Evolutionary conservation across 2,888 invertebrate genomes (phyloP).

Genomic region (Ophraella communa): DNA sequence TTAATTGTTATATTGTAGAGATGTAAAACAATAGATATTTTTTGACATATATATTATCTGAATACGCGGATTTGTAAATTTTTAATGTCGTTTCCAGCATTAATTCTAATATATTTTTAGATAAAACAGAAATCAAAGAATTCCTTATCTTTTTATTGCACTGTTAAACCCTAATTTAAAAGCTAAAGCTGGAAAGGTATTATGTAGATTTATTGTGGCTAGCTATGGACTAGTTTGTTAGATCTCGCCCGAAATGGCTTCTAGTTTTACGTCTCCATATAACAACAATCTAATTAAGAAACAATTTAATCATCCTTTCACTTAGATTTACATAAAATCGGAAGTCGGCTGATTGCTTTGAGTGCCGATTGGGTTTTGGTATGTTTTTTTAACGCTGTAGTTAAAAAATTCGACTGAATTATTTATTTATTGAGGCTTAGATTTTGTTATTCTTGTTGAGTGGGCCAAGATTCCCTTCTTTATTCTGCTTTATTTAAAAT

Average conservation of each 20-base stretch:
- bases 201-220: conserved; percentile 13
- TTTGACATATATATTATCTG: too few species aligned
- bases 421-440: too few species aligned
- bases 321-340: conserved; percentile 7
- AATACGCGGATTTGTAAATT: too few species aligned
- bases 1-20: too few species aligned
- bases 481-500: background rate
- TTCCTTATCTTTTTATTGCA: too few species aligned
- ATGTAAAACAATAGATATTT: too few species aligned
- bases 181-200: background rate
- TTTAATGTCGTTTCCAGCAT: too few species aligned
- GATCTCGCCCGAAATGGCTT: conserved; percentile 35
- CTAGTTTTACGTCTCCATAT: conserved; percentile 37
- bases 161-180: background rate
- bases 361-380: background rate
- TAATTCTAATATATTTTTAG: too few species aligned
- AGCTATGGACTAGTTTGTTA: conserved; percentile 30
- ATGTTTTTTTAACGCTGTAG: background rate
- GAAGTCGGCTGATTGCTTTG: background rate
- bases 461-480: too few species aligned
- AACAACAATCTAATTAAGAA: conserved; percentile 29
- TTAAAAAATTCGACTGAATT: background rate
- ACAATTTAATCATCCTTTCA: conserved; percentile 9
- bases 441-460: background rate
- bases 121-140: too few species aligned